Conservation (phyloP, 2,888 invertebrate species). For the Zootermopsis nevadensis region DNA sequence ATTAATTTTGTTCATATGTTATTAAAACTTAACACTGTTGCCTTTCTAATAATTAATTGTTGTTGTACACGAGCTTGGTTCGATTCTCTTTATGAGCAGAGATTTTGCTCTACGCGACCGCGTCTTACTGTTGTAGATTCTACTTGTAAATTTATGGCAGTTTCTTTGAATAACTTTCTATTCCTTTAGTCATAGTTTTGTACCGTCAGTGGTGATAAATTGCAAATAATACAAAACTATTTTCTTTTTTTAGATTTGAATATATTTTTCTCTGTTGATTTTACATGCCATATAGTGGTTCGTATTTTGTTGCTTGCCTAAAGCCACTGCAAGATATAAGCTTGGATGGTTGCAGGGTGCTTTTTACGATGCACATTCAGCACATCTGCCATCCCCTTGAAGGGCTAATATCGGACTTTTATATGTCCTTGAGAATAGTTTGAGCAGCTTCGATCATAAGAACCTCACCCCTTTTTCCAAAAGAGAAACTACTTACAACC, state of each 20-base stretch:
- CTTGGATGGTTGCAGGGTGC: background rate
- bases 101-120: no score
- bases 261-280: background rate
- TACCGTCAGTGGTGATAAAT: constrained; percentile 10
- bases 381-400: constrained; percentile 15
- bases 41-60: no score
- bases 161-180: background rate
- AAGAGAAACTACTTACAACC: background rate
- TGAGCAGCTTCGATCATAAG: constrained; percentile 22
- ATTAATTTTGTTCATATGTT: no score
- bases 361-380: constrained; percentile 29
- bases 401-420: constrained; percentile 12
- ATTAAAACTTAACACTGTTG: no score
- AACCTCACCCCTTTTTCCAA: background rate
- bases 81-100: no score
- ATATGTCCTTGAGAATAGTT: constrained; percentile 29
- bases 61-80: no score
- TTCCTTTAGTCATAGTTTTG: background rate
- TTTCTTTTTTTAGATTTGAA: background rate
- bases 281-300: background rate
- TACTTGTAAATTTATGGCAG: background rate
- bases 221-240: constrained; percentile 30
- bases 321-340: background rate
- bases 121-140: background rate
- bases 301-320: background rate